phyloP scores from a whole-genome alignment of 2,113 vertebrate genomes.

The Eulemur rufifrons region DNA sequence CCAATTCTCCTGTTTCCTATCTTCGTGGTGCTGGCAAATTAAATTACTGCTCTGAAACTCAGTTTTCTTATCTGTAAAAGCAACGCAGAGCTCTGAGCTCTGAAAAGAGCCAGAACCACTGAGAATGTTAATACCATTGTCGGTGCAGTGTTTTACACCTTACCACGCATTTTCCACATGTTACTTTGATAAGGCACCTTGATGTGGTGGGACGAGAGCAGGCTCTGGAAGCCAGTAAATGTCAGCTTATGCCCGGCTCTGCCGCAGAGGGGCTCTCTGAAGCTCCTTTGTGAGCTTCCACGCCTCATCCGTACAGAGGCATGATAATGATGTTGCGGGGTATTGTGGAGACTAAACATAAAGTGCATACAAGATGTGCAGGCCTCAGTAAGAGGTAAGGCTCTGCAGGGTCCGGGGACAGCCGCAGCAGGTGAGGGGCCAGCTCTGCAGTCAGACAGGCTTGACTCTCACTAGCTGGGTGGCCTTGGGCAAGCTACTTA shows the following conservation, averaged over 20 bases:
- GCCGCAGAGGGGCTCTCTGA: neutral
- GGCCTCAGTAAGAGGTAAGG: accelerated
- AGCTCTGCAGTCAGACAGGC: neutral
- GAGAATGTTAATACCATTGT: neutral
- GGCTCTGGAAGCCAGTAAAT: neutral
- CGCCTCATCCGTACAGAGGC: neutral
- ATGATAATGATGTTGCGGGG: neutral
- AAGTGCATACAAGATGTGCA: accelerated
- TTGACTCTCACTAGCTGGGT: neutral
- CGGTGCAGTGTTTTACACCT: neutral
- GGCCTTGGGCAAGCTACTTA: neutral
- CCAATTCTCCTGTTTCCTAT: neutral
- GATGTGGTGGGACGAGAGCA: neutral
- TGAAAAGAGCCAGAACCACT: neutral
- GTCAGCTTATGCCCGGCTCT: neutral
- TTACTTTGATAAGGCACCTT: neutral
- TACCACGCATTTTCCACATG: neutral
- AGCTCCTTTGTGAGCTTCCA: too few species aligned
- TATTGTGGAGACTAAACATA: neutral
- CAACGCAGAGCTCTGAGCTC: neutral
- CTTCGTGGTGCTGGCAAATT: neutral
- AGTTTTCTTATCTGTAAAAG: neutral
- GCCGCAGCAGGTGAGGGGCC: neutral
- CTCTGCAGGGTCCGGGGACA: neutral
- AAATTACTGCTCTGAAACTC: neutral